These are phyloP conservation scores for Glossophaga mutica DNA, from an alignment of 2,797 vertebrate genomes.

Conservation along the genomic window DNA sequence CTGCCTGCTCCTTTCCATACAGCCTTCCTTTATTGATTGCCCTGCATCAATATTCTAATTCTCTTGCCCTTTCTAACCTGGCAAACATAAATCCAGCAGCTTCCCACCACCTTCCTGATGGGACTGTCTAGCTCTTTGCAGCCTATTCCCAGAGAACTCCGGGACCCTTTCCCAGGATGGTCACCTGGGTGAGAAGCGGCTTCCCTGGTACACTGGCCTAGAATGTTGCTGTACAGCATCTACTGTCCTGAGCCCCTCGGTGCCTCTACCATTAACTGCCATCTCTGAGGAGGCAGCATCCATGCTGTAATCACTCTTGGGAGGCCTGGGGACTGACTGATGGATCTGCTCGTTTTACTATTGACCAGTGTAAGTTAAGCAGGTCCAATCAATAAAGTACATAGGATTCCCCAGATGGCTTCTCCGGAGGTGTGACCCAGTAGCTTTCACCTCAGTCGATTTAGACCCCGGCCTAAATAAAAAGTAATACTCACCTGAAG, in stretches of 20 bases:
- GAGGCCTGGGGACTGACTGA: slow-evolving; percentile 33
- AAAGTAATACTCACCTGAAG: slow-evolving; percentile 55
- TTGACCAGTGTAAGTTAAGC: slow-evolving; percentile 62
- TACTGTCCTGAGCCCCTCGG: background rate
- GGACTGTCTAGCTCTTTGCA: background rate
- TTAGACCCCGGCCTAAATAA: slow-evolving; percentile 56
- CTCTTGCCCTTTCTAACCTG: background rate
- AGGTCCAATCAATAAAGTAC: slow-evolving; percentile 70
- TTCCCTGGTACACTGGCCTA: background rate
- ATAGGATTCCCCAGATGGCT: slow-evolving; percentile 63
- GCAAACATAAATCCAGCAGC: background rate
- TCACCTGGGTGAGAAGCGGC: background rate
- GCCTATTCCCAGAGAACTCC: background rate
- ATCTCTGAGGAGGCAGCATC: slow-evolving; percentile 50
- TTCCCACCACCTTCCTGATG: background rate
- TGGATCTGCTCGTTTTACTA: slow-evolving; percentile 48
- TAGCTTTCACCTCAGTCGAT: slow-evolving; percentile 50
- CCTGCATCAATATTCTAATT: background rate
- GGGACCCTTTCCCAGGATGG: background rate
- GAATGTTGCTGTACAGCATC: background rate
- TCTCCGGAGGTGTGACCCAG: slow-evolving; percentile 40
- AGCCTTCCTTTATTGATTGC: background rate
- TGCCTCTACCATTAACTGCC: background rate
- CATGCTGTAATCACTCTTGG: slow-evolving; percentile 38
- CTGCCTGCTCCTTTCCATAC: background rate